phyloP scores from a whole-genome alignment of 2,888 invertebrate species.

The Polyommatus icarus region DNA sequence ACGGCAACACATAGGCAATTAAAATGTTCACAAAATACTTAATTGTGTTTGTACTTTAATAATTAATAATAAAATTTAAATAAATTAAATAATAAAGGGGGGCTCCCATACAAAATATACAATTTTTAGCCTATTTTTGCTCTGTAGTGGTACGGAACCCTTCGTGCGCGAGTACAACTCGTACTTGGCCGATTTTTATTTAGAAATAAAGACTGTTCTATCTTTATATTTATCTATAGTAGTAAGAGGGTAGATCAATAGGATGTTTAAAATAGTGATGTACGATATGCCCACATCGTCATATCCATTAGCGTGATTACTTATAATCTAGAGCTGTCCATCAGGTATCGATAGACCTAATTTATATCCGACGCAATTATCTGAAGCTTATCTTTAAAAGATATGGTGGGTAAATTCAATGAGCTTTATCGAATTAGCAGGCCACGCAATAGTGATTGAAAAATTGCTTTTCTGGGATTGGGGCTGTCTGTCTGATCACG shows the following conservation, averaged over 20 bases:
- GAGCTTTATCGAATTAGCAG: slow-evolving; percentile 32
- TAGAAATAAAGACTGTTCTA: too few species aligned
- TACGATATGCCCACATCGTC: slow-evolving; percentile 29
- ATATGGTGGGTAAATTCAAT: slow-evolving; percentile 53
- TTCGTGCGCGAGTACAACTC: too few species aligned
- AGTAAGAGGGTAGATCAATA: not conserved
- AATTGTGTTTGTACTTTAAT: too few species aligned
- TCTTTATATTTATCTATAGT: too few species aligned
- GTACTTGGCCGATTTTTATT: too few species aligned
- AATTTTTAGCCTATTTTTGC: too few species aligned
- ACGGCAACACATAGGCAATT: too few species aligned
- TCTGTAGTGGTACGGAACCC: too few species aligned
- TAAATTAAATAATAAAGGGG: too few species aligned
- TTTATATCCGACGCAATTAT: slow-evolving; percentile 61
- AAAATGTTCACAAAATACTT: too few species aligned
- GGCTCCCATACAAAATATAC: too few species aligned
- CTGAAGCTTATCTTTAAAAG: slow-evolving; percentile 76
- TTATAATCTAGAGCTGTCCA: slow-evolving; percentile 70
- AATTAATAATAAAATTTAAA: too few species aligned
- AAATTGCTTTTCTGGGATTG: not conserved
- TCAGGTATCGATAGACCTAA: slow-evolving; percentile 65
- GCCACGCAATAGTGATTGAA: slow-evolving; percentile 13
- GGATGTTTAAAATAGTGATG: not conserved
- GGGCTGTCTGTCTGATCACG: not conserved
- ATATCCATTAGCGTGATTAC: slow-evolving; percentile 52